Base-by-base conservation (phyloP, 2,888 invertebrate species). In the Hirtodrosophila alboralis region DNA sequence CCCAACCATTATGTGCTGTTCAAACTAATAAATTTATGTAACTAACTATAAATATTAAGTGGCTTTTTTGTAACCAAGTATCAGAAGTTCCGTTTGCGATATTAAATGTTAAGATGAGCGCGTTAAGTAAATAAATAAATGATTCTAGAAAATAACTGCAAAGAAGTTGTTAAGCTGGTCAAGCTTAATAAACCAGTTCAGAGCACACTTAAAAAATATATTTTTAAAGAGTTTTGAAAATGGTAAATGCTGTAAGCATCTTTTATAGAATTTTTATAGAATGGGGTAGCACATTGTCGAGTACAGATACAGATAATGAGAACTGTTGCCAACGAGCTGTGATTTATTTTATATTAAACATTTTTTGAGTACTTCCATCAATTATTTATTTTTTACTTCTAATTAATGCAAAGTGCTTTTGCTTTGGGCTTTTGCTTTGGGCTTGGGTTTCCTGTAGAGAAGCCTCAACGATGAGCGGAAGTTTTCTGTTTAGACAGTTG, bases 371-470 rank as follows among this genome's bases (percentile, higher is more conserved):
- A 53, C 54, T 65, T 64, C 75, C 65, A 85, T 79, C 61, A 85
- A 45, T 83, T n/a, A n/a, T n/a, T n/a, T n/a, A n/a, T n/a, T n/a
- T 64, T 68, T 56, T 52, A 52, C 48, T 51, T 65, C 18, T 67
- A 80, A 80, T 78, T 68, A 67, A 80, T 80, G 59, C 84, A 71
- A 64, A 85, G 49, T 66, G 48, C 40, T 23, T 13, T 23, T 12
- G 33, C 48, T 53, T 54, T 31, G 40, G 31, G 37, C 36, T 53
- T 48, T n/a, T 18, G 18, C 18, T 18, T 18, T 44, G 40, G 49
- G 53, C 37, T 67, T 65, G 65, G 60, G 84, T 72, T 79, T 79
- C 79, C 79, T 84, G 85, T 74, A 58, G 58, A 75, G 47, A 33
- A 12, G 41, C 27, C 41, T n/a, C n/a, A n/a, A n/a, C n/a, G 58